Percentiles rank a stretch among this genome's conserved stretches.
These are phyloP conservation scores for Tethea ocularis DNA, from an alignment of 2,888 invertebrate species.

Conservation along the genomic window DNA sequence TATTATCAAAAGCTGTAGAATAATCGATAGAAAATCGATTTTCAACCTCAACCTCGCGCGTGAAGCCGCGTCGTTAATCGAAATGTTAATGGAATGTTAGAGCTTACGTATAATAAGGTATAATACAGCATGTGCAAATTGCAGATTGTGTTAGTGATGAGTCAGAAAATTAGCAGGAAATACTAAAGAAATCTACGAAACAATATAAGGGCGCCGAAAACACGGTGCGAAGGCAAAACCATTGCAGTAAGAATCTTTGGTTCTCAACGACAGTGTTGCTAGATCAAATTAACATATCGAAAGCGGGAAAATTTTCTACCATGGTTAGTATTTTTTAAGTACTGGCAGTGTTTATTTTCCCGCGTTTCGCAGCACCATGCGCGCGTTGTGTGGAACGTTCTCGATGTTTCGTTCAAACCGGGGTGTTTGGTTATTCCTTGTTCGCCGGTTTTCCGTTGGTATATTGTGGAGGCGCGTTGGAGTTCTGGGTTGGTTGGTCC, in stretches of 20 bases:
- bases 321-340: slow-evolving; percentile 10
- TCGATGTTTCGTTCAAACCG: slow-evolving; percentile 20
- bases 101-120: slow-evolving; percentile 67
- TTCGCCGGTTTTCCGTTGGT: slow-evolving; percentile 74
- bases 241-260: slow-evolving; percentile 41
- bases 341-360: slow-evolving; percentile 36
- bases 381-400: slow-evolving; percentile 35
- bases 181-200: slow-evolving; percentile 18
- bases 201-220: slow-evolving; percentile 17
- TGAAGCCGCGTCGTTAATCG: slow-evolving; percentile 56
- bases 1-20: background rate
- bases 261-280: slow-evolving; percentile 65
- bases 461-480: slow-evolving; percentile 75
- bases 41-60: slow-evolving; percentile 39
- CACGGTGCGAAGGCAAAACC: slow-evolving; percentile 33
- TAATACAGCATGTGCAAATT: slow-evolving; percentile 41
- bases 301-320: slow-evolving; percentile 22
- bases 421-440: slow-evolving; percentile 53
- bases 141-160: slow-evolving; percentile 77
- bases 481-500: slow-evolving; percentile 60
- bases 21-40: slow-evolving; percentile 24
- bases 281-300: slow-evolving; percentile 44
- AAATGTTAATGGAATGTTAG: slow-evolving; percentile 64
- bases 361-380: slow-evolving; percentile 46
- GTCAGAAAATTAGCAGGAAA: slow-evolving; percentile 75